Evolutionary conservation across 2,888 invertebrate genomes (phyloP), one percentile per base, ranked within the genome.

Genomic region (Melinaea marsaeus): DNA sequence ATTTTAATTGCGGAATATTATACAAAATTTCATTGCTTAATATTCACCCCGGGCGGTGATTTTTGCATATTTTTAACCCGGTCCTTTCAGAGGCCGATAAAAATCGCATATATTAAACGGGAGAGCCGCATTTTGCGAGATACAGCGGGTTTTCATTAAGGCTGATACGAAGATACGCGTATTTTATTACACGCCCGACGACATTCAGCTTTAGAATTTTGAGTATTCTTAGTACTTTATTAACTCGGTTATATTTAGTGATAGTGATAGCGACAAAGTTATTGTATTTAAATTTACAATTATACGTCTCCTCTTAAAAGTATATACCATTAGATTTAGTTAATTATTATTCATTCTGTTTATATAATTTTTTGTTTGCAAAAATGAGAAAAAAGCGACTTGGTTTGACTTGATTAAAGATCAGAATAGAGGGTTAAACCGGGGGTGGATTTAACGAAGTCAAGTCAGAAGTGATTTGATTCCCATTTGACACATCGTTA

Each of bases 1-100:
- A 91, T 90, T 89, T 91, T 91, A 91, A 91, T 91, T 89, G 90
- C 76, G 79, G 86, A 88, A 90, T 91, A 91, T 91, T 90, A 88
- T 85, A 85, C 85, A 86, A 87, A 88, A 89, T 88, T 85, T 89
- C 88, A 87, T 89, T 86, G 78, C 84, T 90, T 90, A 84, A 89
- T 88, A 90, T 88, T 89, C 90, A 88, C 89, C 88, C 90, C 80
- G 78, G 79, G 81, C 79, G 78, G 75, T 81, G 85, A 89, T 88
- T 90, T 90, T 88, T 89, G 88, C 89, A 90, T 88, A 88, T 83
- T 88, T 88, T 86, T 85, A 85, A 86, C 88, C 86, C 87, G 79
- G 79, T 76, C 74, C 73, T 74, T 76, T 75, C 75, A 73, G 70
- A 75, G 77, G 77, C 73, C 77, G 88, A 88, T 88, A 88, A 86